Evolutionary conservation across 1,140 invertebrate species (phyloP).

Genomic region (Palaemon carinicauda): DNA sequence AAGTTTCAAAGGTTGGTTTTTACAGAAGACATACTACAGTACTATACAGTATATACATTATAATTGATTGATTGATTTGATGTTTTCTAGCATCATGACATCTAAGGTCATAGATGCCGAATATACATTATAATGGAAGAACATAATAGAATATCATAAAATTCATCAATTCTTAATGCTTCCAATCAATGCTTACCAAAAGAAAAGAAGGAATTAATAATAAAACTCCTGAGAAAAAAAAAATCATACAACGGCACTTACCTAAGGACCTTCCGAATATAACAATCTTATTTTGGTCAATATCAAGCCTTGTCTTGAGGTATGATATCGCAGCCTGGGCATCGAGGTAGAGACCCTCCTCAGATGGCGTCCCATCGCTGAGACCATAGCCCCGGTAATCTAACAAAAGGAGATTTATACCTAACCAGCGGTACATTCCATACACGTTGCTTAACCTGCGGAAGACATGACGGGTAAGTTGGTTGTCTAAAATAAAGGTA

Average conservation of each 20-base stretch:
- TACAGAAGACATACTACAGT: no score
- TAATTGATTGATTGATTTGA: no score
- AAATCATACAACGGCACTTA: constrained; percentile 62
- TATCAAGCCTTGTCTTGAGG: constrained; percentile 79
- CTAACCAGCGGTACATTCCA: constrained; percentile 80
- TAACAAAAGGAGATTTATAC: constrained; percentile 87
- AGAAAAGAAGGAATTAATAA: background rate
- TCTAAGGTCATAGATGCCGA: no score
- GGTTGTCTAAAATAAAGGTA: background rate
- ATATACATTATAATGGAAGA: no score
- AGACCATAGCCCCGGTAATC: constrained; percentile 95
- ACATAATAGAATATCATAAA: no score
- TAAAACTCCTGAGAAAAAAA: background rate
- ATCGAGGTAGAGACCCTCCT: constrained; percentile 87
- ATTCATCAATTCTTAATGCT: no score
- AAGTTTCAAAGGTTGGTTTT: no score
- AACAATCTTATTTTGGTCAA: constrained; percentile 85
- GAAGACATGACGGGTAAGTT: constrained; percentile 3
- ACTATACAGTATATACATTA: no score
- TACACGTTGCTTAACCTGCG: constrained; percentile 77
- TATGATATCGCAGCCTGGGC: constrained; percentile 87
- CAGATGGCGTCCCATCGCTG: constrained; percentile 87
- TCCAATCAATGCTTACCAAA: no score
- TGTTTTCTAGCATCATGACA: no score
- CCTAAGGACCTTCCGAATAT: constrained; percentile 93